A percentile compares a stretch with the other conserved stretches of the same genome.
These are phyloP conservation scores for Euura saliciscinereae DNA, from an alignment of 1,140 invertebrate genomes.

Conservation along the genomic window DNA sequence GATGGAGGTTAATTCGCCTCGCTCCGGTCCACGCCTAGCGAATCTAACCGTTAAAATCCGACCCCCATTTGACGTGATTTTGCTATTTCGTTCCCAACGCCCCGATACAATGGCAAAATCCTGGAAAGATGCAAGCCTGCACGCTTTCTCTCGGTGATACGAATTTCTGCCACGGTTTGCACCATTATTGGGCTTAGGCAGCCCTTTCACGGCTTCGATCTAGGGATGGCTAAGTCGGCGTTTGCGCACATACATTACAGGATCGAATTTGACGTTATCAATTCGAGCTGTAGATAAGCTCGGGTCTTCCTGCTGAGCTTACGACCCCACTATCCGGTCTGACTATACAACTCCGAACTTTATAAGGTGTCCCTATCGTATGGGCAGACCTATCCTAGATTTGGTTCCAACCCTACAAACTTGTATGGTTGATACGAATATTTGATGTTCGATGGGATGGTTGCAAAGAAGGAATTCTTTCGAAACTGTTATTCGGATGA, in stretches of 20 bases:
- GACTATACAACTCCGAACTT: background rate
- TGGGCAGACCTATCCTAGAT: background rate
- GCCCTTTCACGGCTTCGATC: slow-evolving; percentile 6
- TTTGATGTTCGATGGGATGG: slow-evolving; percentile 4
- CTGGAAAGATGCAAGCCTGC: background rate
- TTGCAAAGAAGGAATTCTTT: background rate
- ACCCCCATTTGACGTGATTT: no score
- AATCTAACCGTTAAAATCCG: background rate
- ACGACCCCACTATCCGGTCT: background rate
- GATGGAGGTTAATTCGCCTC: background rate
- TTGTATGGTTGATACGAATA: slow-evolving; percentile 12
- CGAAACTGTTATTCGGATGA: slow-evolving; percentile 10
- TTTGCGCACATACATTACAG: slow-evolving; percentile 1
- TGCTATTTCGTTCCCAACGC: background rate
- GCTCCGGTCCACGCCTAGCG: background rate
- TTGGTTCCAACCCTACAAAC: background rate
- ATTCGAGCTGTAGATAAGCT: slow-evolving; percentile 3
- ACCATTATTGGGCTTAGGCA: slow-evolving; percentile 4
- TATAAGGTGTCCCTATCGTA: background rate
- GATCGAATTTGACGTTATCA: slow-evolving; percentile 7
- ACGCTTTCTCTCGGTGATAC: background rate
- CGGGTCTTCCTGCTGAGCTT: background rate
- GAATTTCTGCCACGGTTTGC: background rate
- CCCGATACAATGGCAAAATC: background rate
- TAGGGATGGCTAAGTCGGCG: background rate